Conservation (phyloP, 2,113 vertebrate species). For the Pelecanoides urinatrix region DNA sequence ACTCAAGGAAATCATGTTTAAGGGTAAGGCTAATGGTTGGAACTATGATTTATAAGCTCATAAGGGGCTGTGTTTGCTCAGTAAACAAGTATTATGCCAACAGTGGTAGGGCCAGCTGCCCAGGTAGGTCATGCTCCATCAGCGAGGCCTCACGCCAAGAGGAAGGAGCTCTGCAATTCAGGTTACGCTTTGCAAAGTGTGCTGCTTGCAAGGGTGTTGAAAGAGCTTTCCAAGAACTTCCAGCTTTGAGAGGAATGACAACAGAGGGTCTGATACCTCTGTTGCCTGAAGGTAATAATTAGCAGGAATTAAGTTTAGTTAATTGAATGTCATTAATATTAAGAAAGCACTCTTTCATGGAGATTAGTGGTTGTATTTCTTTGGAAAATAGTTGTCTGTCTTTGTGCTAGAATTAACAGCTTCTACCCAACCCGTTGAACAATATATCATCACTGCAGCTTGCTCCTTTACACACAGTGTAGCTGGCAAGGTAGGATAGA, state of each 20-base stretch:
- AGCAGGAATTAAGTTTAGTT: neutral
- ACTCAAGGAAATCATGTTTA: neutral
- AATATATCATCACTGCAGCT: neutral
- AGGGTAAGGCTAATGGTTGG: neutral
- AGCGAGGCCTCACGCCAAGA: accelerated
- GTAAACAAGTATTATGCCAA: neutral
- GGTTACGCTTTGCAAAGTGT: neutral
- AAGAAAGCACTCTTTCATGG: neutral
- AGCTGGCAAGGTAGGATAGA: neutral
- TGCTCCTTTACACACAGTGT: neutral
- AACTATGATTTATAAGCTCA: neutral
- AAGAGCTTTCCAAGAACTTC: neutral
- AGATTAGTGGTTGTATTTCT: neutral
- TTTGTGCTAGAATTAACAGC: neutral
- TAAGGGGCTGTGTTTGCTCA: neutral
- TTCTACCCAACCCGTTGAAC: neutral
- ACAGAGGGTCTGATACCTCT: neutral
- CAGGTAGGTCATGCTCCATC: neutral
- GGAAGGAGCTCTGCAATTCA: neutral
- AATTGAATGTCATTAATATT: neutral
- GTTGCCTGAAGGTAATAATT: neutral
- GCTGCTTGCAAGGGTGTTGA: neutral
- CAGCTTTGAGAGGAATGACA: neutral
- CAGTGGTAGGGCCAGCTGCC: neutral
- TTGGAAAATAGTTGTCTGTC: neutral